Conservation (phyloP, 2,797 vertebrate genomes). For the Sebastes melanostomus region DNA sequence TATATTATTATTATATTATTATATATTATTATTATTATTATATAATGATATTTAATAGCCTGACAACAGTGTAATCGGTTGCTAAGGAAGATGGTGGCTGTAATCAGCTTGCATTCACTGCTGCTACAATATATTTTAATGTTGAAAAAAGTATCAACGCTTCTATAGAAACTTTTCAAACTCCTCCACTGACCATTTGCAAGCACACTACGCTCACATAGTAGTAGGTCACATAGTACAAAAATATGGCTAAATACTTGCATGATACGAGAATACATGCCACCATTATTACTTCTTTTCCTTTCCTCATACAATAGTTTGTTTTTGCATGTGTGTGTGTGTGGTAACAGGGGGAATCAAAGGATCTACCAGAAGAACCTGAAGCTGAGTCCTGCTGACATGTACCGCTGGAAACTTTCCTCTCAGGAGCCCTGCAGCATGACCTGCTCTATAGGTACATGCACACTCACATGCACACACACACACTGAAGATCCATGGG, state of each 20-base stretch:
- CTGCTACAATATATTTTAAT: not conserved
- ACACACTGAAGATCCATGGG: not conserved
- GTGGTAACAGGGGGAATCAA: constrained; percentile 86
- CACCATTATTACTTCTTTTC: not conserved
- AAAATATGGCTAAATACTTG: not conserved
- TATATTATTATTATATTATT: too few relatives aligned
- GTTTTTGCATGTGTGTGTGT: not conserved
- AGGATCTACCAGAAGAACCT: constrained; percentile 90
- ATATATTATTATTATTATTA: too few relatives aligned
- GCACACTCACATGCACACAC: not conserved
- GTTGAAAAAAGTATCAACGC: not conserved
- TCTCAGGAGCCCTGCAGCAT: constrained; percentile 98
- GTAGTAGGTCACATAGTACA: not conserved
- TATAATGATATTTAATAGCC: too few relatives aligned
- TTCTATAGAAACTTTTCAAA: not conserved
- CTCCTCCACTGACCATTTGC: not conserved
- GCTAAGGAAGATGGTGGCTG: not conserved
- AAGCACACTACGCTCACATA: not conserved
- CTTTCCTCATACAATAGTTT: not conserved
- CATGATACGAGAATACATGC: too few relatives aligned
- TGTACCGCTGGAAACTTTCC: constrained; percentile 99
- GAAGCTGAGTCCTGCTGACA: constrained; percentile 93
- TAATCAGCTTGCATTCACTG: not conserved
- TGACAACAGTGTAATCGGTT: too few relatives aligned
- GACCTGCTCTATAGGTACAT: constrained; percentile 94